Evolutionary conservation across 1,140 invertebrate species (phyloP).

Genomic region (Orchestia grillus): DNA sequence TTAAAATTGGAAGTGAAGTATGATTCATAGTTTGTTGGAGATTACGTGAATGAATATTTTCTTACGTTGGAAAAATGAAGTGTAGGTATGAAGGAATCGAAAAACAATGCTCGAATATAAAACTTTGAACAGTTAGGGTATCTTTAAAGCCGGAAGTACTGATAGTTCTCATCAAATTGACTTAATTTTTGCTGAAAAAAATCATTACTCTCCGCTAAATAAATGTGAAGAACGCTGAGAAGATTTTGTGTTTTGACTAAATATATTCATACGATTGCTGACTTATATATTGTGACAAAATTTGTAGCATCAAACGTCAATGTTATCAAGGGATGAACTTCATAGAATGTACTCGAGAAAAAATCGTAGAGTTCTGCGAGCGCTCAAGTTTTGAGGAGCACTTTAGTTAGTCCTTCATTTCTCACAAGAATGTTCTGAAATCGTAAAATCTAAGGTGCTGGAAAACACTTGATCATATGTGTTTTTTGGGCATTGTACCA

Average conservation of each 20-base stretch:
- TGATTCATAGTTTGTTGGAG: neutral
- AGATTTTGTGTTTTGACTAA: neutral
- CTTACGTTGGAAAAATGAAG: neutral
- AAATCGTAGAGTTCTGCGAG: neutral
- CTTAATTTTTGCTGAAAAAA: no score
- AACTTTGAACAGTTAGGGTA: no score
- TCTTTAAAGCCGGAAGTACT: no score
- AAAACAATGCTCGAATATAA: neutral
- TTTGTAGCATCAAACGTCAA: neutral
- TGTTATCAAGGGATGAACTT: neutral
- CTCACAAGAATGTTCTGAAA: no score
- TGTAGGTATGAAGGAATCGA: neutral
- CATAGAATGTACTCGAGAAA: neutral
- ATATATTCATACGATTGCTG: neutral
- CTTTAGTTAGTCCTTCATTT: neutral
- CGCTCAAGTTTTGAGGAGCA: neutral
- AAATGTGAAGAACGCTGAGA: neutral
- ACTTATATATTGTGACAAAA: neutral
- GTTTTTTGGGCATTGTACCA: neutral
- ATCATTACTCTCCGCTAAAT: no score
- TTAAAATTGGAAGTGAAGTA: neutral
- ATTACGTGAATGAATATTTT: neutral
- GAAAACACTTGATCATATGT: neutral
- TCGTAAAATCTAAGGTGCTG: neutral
- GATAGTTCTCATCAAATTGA: no score